Percentiles rank a stretch among this genome's conserved stretches.
Conservation (phyloP, 2,113 vertebrate genomes). For the Cochlearius cochlearius region DNA sequence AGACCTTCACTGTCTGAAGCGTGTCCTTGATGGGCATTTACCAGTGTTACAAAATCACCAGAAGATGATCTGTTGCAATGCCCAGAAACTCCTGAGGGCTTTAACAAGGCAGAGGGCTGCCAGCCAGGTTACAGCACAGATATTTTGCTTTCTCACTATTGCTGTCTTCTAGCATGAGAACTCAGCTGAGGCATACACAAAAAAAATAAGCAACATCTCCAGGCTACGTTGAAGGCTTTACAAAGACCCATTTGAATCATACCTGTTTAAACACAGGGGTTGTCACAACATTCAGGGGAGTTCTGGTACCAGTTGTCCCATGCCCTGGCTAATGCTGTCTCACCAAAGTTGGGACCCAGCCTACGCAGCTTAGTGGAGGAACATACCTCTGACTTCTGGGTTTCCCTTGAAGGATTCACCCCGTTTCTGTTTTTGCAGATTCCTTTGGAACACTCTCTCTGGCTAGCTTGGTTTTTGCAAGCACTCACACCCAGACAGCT, state of each 20-base stretch:
- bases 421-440: background rate
- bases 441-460: background rate
- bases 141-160: background rate
- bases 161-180: background rate
- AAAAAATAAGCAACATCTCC: background rate
- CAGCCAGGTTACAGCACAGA: background rate
- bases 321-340: background rate
- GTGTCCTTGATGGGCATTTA: background rate
- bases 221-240: background rate
- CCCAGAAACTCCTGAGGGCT: background rate
- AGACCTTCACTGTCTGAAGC: background rate
- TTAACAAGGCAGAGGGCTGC: background rate
- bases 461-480: background rate
- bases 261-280: background rate
- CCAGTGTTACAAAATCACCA: background rate
- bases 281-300: background rate
- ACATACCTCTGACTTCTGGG: background rate
- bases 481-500: background rate
- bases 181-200: background rate
- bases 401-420: background rate
- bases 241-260: background rate
- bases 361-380: rapidly evolving
- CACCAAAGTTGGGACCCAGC: background rate
- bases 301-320: background rate
- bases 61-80: background rate